Conservation (phyloP, 2,888 invertebrate species). For the Gymnoscelis rufifasciata region DNA sequence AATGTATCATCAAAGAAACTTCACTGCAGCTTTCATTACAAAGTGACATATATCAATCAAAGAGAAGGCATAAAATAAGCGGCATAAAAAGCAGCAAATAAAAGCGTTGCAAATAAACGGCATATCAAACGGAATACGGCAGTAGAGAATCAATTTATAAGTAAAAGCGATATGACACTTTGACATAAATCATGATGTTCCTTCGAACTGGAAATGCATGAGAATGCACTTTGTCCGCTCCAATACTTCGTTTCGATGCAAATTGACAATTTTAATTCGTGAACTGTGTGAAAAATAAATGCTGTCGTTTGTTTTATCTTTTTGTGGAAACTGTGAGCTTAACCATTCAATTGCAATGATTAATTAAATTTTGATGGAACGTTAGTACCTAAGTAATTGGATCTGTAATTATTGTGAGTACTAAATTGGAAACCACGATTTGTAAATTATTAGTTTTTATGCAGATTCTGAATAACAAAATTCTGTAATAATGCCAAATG, state of each 20-base stretch:
- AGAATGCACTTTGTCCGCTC: constrained; percentile 22
- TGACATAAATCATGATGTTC: constrained; percentile 19
- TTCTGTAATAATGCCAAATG: too few relatives aligned
- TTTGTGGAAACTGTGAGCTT: constrained; percentile 4
- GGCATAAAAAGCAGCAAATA: neutral
- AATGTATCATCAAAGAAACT: neutral
- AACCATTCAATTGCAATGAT: too few relatives aligned
- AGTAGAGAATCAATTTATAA: constrained; percentile 11
- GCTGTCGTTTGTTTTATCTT: constrained; percentile 10
- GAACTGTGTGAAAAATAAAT: constrained; percentile 9
- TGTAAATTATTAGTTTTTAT: too few relatives aligned
- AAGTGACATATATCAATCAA: neutral
- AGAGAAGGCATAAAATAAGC: neutral
- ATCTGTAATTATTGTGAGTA: too few relatives aligned
- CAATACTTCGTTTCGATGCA: constrained; percentile 21
- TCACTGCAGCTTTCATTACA: too few relatives aligned
- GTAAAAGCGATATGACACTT: constrained; percentile 16
- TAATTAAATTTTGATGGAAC: too few relatives aligned
- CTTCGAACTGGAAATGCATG: constrained; percentile 16
- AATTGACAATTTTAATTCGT: constrained; percentile 23
- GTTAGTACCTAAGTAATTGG: too few relatives aligned
- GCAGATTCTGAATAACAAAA: too few relatives aligned
- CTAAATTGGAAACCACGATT: too few relatives aligned
- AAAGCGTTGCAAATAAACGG: too few relatives aligned
- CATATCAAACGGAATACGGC: constrained; percentile 8